phyloP scores from a whole-genome alignment of 2,888 invertebrate species.

The Taphrorychus bicolor region DNA sequence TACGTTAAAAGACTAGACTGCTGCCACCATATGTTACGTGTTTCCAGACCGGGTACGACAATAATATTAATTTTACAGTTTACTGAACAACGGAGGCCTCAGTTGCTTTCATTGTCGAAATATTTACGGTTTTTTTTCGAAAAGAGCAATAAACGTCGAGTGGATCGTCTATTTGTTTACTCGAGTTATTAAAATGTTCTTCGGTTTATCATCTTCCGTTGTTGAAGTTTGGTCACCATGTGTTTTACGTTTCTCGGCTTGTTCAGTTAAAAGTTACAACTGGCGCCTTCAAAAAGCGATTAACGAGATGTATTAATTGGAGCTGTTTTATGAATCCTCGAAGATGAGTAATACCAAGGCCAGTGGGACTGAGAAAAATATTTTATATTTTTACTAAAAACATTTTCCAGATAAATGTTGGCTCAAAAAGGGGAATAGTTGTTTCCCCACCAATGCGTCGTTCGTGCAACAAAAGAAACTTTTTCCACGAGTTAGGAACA shows the following conservation, averaged over 20 bases:
- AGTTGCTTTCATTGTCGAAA: slow-evolving; percentile 61
- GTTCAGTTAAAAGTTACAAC: neutral
- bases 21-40: slow-evolving; percentile 48
- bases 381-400: too few relatives aligned
- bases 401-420: too few relatives aligned
- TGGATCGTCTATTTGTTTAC: slow-evolving; percentile 69
- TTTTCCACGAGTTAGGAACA: too few relatives aligned
- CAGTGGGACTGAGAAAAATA: too few relatives aligned
- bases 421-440: too few relatives aligned
- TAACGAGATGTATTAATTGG: slow-evolving; percentile 9
- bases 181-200: slow-evolving; percentile 54
- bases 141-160: slow-evolving; percentile 64
- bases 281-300: neutral
- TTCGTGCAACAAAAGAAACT: too few relatives aligned
- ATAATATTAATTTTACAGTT: slow-evolving; percentile 54
- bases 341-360: neutral
- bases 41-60: slow-evolving; percentile 48
- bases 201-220: slow-evolving; percentile 50
- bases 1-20: slow-evolving; percentile 48
- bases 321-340: neutral
- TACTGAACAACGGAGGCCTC: slow-evolving; percentile 42
- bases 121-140: slow-evolving; percentile 67
- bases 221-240: slow-evolving; percentile 52
- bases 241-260: slow-evolving; percentile 39
- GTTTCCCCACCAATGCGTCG: too few relatives aligned